phyloP scores from a whole-genome alignment of 2,888 invertebrate genomes.

The Tinea semifulvella region DNA sequence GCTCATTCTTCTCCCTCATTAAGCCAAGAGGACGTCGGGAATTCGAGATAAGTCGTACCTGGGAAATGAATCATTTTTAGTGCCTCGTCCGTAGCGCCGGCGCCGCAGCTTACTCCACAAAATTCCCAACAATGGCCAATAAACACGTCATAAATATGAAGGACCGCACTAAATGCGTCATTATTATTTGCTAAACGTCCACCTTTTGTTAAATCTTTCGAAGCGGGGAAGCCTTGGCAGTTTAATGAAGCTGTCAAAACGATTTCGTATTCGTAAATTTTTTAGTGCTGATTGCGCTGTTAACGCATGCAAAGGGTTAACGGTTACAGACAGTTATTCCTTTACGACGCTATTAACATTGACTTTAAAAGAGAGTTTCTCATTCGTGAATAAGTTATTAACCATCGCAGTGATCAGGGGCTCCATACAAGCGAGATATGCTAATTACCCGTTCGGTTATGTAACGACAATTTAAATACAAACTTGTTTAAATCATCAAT shows the following conservation, averaged over 20 bases:
- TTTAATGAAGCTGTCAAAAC: constrained; percentile 48
- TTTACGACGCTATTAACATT: constrained; percentile 25
- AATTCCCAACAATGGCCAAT: constrained; percentile 54
- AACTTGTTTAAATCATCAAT: constrained; percentile 8
- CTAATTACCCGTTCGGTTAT: constrained; percentile 32
- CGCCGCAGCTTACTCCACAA: constrained; percentile 24
- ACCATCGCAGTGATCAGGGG: constrained; percentile 18
- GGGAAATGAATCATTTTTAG: constrained; percentile 54
- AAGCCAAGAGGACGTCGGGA: constrained; percentile 41
- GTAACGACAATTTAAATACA: constrained; percentile 26
- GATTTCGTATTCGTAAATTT: constrained; percentile 24
- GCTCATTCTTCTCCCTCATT: constrained; percentile 40
- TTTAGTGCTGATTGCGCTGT: constrained; percentile 12
- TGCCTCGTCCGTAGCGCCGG: constrained; percentile 38
- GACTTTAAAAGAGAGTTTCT: constrained; percentile 17
- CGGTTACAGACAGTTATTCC: constrained; percentile 19
- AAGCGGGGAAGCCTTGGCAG: constrained; percentile 14
- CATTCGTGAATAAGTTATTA: constrained; percentile 20
- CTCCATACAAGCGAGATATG: constrained; percentile 31
- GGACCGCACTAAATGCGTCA: constrained; percentile 55
- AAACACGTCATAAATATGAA: constrained; percentile 63
- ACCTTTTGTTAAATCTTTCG: constrained; percentile 48
- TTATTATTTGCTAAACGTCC: constrained; percentile 56
- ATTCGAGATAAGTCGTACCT: constrained; percentile 34
- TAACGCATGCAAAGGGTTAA: constrained; percentile 16